Evolutionary conservation across 2,888 invertebrate genomes (phyloP), one percentile per base, ranked within the genome.

Genomic region (Xanthia togata): DNA sequence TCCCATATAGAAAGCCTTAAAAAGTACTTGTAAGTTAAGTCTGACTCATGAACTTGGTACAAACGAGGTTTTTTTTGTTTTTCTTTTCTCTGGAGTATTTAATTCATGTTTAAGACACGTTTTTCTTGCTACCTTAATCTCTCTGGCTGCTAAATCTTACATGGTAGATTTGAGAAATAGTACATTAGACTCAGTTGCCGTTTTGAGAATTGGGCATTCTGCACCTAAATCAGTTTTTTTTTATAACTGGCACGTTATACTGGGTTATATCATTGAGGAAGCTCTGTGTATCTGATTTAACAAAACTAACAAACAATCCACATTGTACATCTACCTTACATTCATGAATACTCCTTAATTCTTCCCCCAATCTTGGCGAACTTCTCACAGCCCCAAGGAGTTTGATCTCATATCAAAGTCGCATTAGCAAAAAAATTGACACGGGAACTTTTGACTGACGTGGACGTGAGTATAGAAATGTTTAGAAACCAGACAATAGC

Each of bases 371-470:
- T 75, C 70, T 69, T 68, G 35, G 50, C 68, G 14, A 79, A 68
- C 85, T 86, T 89, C 88, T 85, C 87, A 89, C 87, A 89, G 83
- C 62, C 83, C 81, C 79, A 67, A 64, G 75, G 41, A 78, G 38
- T 84, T 82, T 88, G 87, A 85, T 87, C 83, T 83, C 89, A 88
- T 88, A 92, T 92, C 91, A 92, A 91, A 91, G 77, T 89, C 89
- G 88, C 89, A 90, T 91, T 90, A 90, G 88, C 87, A 89, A 92
- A 92, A 31, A 92, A 90, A 86, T 84, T 90, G 89, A 92, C 92
- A 88, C 83, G 84, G 89, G 88, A 86, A 82, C 60, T 60, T 90
- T 89, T 93, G 93, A 94, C 92, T 93, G 93, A 93, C 93, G 84
- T 84, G 83, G 90, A 91, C 90, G 81, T 86, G 68, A 78, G 85